Evolutionary conservation across 2,797 vertebrate species (phyloP).

Genomic region (Loriculus beryllinus): DNA sequence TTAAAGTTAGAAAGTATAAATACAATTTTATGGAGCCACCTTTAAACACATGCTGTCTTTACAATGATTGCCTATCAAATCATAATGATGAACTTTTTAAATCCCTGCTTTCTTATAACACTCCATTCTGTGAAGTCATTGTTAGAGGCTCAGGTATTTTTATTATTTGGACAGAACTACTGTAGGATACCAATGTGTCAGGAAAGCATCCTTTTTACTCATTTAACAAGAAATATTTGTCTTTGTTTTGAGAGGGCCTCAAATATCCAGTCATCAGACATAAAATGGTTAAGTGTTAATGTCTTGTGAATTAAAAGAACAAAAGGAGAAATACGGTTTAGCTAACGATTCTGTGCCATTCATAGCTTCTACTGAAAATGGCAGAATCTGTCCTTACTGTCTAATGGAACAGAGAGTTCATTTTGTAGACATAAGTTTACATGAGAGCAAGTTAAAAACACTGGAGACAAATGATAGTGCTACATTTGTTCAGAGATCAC

Average conservation of each 20-base stretch:
- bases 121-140: not conserved
- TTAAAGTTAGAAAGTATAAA: not conserved
- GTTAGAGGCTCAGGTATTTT: not conserved
- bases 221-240: not conserved
- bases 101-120: not conserved
- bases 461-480: not conserved
- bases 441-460: not conserved
- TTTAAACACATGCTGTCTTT: not conserved
- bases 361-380: not conserved
- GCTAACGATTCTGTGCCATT: not conserved
- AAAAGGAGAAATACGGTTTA: not conserved
- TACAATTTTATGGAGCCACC: not conserved
- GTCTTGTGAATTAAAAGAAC: not conserved
- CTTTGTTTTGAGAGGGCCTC: not conserved
- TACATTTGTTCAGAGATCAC: not conserved
- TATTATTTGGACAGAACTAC: not conserved
- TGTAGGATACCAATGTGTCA: not conserved
- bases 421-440: not conserved
- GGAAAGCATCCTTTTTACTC: not conserved
- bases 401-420: not conserved
- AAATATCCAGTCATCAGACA: not conserved
- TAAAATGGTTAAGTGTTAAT: not conserved
- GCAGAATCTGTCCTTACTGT: not conserved
- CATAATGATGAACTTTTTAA: not conserved
- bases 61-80: not conserved